phyloP scores from a whole-genome alignment of 2,113 vertebrate species.

The Phodopus roborovskii region DNA sequence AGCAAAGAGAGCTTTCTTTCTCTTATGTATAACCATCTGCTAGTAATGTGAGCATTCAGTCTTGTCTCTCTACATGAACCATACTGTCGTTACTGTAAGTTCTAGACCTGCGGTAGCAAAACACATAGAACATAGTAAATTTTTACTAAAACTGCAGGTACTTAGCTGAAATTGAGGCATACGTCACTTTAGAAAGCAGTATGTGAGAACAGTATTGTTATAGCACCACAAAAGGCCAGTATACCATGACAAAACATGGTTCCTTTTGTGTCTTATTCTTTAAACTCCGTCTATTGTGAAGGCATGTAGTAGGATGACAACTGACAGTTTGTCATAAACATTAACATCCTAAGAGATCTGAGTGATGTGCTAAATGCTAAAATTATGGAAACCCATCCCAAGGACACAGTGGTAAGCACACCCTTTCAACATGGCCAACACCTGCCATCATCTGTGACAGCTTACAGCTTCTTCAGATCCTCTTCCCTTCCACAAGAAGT shows the following conservation, averaged over 20 bases:
- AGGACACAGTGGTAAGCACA: constrained; percentile 19
- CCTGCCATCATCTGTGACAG: not conserved
- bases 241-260: not conserved
- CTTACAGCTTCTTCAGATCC: not conserved
- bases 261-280: constrained; percentile 13
- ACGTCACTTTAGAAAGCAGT: not conserved
- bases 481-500: constrained; percentile 58
- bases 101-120: constrained; percentile 51
- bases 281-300: not conserved
- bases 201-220: not conserved
- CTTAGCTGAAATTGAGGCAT: constrained; percentile 42
- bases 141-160: constrained; percentile 49
- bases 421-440: constrained; percentile 8
- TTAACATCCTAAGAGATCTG: constrained; percentile 29
- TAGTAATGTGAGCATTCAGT: constrained; percentile 38
- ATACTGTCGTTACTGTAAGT: constrained; percentile 21
- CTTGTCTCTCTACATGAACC: constrained; percentile 23
- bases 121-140: constrained; percentile 35
- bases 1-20: constrained; percentile 20
- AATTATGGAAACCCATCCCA: constrained; percentile 60
- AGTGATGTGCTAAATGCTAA: constrained; percentile 32
- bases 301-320: not conserved
- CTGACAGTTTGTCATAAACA: constrained; percentile 31
- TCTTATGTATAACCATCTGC: constrained; percentile 34
- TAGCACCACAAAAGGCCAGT: not conserved